Evolutionary conservation across 2,888 invertebrate genomes (phyloP).

Genomic region (Parthenolecanium corni): DNA sequence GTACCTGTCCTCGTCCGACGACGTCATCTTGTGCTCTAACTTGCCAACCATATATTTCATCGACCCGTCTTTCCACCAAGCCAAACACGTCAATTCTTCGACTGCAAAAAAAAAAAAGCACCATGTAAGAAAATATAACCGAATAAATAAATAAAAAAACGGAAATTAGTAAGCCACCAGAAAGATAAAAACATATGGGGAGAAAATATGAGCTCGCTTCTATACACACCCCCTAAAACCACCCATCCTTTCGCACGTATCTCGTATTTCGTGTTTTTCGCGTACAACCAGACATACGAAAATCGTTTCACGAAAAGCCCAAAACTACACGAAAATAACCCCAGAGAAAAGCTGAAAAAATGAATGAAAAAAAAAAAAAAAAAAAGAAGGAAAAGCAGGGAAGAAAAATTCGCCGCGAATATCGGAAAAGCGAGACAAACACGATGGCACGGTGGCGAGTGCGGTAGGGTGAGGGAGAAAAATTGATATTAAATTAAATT

Average conservation of each 20-base stretch:
- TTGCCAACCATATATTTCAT: conserved; percentile 66
- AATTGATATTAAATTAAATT: conserved; percentile 10
- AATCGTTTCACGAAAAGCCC: too few relatives aligned
- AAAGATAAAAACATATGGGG: neutral
- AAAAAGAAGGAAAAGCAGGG: too few relatives aligned
- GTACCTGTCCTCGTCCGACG: conserved; percentile 64
- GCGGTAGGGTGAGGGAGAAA: neutral
- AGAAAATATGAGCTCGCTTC: neutral
- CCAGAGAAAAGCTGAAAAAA: too few relatives aligned
- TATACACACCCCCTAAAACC: neutral
- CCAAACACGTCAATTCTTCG: conserved; percentile 69
- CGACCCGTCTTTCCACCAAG: conserved; percentile 73
- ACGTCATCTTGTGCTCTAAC: conserved; percentile 48
- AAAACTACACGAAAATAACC: too few relatives aligned
- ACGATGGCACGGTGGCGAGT: too few relatives aligned
- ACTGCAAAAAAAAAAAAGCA: conserved; percentile 49
- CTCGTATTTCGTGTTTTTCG: too few relatives aligned
- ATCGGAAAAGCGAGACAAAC: too few relatives aligned
- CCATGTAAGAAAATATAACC: conserved; percentile 10
- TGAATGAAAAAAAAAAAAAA: too few relatives aligned
- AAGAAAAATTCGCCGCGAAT: too few relatives aligned
- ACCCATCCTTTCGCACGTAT: neutral
- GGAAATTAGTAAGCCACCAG: neutral
- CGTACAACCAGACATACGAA: too few relatives aligned
- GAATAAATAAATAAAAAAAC: neutral